Base-by-base conservation (phyloP, 2,113 vertebrate species). In the Gasterosteus nipponicus region DNA sequence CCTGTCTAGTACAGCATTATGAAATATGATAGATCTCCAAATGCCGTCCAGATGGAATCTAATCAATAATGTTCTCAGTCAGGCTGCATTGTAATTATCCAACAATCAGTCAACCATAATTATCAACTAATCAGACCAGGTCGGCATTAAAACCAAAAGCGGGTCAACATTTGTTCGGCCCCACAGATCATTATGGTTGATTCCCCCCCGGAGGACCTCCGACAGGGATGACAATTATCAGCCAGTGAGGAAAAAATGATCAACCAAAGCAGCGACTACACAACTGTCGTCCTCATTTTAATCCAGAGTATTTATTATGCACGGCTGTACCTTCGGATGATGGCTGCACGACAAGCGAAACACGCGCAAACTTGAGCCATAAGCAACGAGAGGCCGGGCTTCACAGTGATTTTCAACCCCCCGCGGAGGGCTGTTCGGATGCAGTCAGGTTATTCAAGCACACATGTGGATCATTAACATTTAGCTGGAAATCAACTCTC, bases 11-110 rank as follows among this genome's bases (percentile, higher is more conserved):
- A 15, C 18, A 11, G 53, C 68, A 41, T 74, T 7, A 38, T 42
- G 46, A 22, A 51, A 78, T 7, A 15, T 49, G 38, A 66, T 22
- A 15, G 33, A 61, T 63, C 58, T 67, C 31, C 62, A 62, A 66
- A 84, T 63, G 35, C 47, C 10, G 5, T 72, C 51, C 59, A 10
- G 61, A 72, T 56, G 47, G 46, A 73, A 60, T 75, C 60, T 76
- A 81, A 85, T 88, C 92, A 88, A 84, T 88, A 83, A n/a, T 84
- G 74, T 88, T 90, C 86, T 81, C 68, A 86, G 87, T 83, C 72
- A 69, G 58, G 73, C 83, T 72, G 70, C 79, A 81, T 77, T 74
- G 79, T 80, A 89, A 91, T 87, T 86, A 87, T 65, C 85, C 66
- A 76, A 85, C 82, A 78, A 81, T 88, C 87, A 82, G 82, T 80